Percentiles rank a stretch among this genome's conserved stretches.
Conservation (phyloP, 2,888 invertebrate species). For the Phragmatobia fuliginosa region DNA sequence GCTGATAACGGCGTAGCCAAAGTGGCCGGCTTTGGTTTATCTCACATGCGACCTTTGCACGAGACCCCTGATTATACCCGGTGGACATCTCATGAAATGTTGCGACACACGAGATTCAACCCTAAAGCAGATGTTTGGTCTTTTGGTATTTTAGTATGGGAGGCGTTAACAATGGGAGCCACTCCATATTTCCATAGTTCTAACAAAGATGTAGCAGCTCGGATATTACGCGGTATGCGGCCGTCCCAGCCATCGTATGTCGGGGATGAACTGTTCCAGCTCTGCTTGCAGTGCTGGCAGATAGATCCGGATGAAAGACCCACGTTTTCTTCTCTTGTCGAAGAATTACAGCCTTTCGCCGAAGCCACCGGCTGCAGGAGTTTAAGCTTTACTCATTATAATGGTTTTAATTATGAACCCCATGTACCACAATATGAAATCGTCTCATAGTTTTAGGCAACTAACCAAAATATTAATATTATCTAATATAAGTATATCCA, state of each 20-base stretch:
- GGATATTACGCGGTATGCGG: constrained; percentile 90
- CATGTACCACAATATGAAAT: constrained; percentile 80
- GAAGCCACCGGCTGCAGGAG: constrained; percentile 70
- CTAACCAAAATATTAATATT: constrained; percentile 46
- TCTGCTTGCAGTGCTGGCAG: constrained; percentile 95
- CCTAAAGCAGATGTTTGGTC: constrained; percentile 94
- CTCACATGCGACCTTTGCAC: constrained; percentile 87
- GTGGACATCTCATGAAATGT: constrained; percentile 93
- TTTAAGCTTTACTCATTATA: constrained; percentile 81
- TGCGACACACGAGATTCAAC: constrained; percentile 89
- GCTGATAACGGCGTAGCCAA: constrained; percentile 89
- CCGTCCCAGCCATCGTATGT: constrained; percentile 91
- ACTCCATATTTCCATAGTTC: constrained; percentile 92
- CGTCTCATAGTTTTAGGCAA: constrained; percentile 63
- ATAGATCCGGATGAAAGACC: constrained; percentile 93
- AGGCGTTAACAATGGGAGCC: constrained; percentile 91
- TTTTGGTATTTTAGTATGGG: constrained; percentile 94
- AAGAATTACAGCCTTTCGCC: constrained; percentile 72
- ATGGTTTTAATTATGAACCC: constrained; percentile 80
- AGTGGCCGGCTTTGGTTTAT: constrained; percentile 91
- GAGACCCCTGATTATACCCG: constrained; percentile 91
- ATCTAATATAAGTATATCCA: constrained; percentile 33
- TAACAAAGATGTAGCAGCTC: constrained; percentile 89
- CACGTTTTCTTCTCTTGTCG: constrained; percentile 88
- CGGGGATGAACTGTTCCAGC: constrained; percentile 92